Percentiles rank a stretch among this genome's conserved stretches.
phyloP scores from a whole-genome alignment of 2,113 vertebrate genomes.

The Heterotilapia buettikoferi region DNA sequence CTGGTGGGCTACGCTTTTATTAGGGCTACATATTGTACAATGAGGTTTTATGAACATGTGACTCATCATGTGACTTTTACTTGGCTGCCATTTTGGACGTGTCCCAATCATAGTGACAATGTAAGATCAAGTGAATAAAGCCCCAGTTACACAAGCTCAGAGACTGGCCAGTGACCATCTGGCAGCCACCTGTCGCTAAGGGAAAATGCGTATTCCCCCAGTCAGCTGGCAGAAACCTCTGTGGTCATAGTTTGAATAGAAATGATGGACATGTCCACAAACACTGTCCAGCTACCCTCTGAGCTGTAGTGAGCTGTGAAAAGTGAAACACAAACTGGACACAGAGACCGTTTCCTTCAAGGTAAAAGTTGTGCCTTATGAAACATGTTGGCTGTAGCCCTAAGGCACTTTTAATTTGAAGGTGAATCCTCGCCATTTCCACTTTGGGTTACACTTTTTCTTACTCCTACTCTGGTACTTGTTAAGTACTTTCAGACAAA shows the following conservation, averaged over 20 bases:
- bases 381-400: not conserved
- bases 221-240: not conserved
- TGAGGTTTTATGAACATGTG: not conserved
- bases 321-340: not conserved
- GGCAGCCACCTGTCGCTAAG: not conserved
- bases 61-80: not conserved
- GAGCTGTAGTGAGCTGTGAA: not conserved
- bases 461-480: not conserved
- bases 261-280: not conserved
- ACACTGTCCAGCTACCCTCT: accelerated
- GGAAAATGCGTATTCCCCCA: not conserved
- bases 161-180: not conserved
- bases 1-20: accelerated
- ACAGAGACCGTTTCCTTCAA: not conserved
- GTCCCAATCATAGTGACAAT: not conserved
- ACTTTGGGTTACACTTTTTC: not conserved
- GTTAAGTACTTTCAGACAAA: not conserved
- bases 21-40: not conserved
- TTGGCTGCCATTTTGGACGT: not conserved
- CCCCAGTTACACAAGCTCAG: not conserved
- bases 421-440: not conserved
- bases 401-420: not conserved
- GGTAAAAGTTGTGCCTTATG: not conserved
- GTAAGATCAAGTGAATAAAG: not conserved
- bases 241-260: not conserved